Evolutionary conservation across 2,797 vertebrate species (phyloP).

Genomic region (Caiman crocodilus): DNA sequence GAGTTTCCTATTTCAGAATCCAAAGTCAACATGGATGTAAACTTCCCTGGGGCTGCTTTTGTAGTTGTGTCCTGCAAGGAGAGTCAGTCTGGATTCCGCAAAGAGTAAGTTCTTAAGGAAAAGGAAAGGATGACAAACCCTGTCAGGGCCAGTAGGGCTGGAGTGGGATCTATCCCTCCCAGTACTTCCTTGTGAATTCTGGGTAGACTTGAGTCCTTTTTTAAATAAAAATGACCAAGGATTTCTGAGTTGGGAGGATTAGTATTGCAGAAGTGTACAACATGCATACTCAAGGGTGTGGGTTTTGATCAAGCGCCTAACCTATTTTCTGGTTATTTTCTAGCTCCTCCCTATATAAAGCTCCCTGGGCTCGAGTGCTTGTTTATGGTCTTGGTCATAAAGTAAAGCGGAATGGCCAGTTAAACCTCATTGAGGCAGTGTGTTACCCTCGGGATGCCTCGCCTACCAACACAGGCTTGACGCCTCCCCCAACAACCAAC

Average conservation of each 20-base stretch:
- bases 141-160: not conserved
- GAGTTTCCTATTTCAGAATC: slow-evolving; percentile 97
- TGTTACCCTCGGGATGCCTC: slow-evolving; percentile 97
- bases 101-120: slow-evolving; percentile 89
- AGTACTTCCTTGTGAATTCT: not conserved
- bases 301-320: not conserved
- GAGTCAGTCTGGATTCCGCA: slow-evolving; percentile 95
- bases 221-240: not conserved
- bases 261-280: not conserved
- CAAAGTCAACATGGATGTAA: slow-evolving; percentile 98
- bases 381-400: slow-evolving; percentile 98
- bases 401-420: slow-evolving; percentile 94
- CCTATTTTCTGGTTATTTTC: slow-evolving; percentile 62
- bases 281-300: not conserved
- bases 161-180: not conserved
- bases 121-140: not conserved
- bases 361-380: slow-evolving; percentile 95
- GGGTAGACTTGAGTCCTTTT: rapidly evolving
- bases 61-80: slow-evolving; percentile 97
- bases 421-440: slow-evolving; percentile 95
- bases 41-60: slow-evolving; percentile 96
- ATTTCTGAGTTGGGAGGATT: not conserved
- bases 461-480: slow-evolving; percentile 98
- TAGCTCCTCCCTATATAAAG: slow-evolving; percentile 97
- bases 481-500: slow-evolving; percentile 95